Percentiles rank a stretch among this genome's conserved stretches.
phyloP scores from a whole-genome alignment of 2,113 vertebrate species.

The Chionis minor region DNA sequence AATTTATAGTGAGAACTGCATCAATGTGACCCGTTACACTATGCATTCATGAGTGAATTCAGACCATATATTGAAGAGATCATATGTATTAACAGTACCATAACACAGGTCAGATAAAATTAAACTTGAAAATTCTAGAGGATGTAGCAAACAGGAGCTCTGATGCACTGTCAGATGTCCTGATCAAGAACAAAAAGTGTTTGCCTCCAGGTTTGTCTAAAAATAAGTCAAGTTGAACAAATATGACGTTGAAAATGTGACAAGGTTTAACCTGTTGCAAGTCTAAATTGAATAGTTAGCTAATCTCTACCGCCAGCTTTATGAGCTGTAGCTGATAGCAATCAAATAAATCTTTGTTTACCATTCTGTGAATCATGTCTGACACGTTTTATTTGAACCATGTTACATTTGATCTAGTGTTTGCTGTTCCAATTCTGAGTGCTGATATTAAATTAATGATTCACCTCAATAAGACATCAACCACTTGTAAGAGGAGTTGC shows the following conservation, averaged over 20 bases:
- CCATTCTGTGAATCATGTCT: not conserved
- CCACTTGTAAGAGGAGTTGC: not conserved
- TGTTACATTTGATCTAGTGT: not conserved
- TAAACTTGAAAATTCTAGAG: not conserved
- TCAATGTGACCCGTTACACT: not conserved
- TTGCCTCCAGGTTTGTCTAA: not conserved
- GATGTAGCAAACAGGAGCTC: not conserved
- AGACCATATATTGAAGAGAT: not conserved
- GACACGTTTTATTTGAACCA: not conserved
- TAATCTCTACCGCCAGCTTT: not conserved
- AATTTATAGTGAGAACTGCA: not conserved
- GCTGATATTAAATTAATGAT: not conserved
- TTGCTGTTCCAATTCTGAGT: not conserved
- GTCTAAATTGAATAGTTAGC: not conserved
- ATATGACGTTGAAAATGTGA: not conserved
- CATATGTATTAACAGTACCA: not conserved
- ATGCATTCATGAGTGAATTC: not conserved
- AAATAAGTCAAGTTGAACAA: not conserved
- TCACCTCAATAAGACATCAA: not conserved
- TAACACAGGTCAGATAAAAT: not conserved
- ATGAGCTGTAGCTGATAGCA: not conserved
- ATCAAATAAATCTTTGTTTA: conserved; percentile 33
- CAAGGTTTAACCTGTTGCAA: not conserved
- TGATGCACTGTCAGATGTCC: not conserved
- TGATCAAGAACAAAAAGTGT: not conserved